These are phyloP conservation scores for Anoplolepis gracilipes DNA, from an alignment of 1,140 invertebrate genomes.

Conservation along the genomic window DNA sequence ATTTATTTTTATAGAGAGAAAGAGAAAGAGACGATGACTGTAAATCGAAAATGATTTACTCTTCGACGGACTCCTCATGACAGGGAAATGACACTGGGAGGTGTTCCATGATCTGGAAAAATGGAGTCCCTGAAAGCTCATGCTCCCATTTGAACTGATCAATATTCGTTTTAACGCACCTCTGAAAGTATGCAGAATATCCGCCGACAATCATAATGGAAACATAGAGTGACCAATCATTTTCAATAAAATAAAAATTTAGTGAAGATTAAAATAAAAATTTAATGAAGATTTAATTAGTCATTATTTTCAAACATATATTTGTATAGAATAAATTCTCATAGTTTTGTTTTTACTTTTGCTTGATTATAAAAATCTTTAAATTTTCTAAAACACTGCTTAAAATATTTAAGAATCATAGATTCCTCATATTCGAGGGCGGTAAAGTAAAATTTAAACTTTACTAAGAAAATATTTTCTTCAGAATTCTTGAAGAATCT, in stretches of 20 bases:
- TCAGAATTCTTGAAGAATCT: background rate
- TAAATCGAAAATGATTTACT: slow-evolving; percentile 24
- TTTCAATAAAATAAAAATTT: background rate
- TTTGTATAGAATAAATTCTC: background rate
- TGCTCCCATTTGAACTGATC: slow-evolving; percentile 47
- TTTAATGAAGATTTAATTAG: background rate
- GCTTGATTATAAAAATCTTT: background rate
- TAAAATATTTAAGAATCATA: background rate
- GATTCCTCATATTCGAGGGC: background rate
- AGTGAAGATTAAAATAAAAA: background rate
- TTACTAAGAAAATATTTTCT: slow-evolving; percentile 1
- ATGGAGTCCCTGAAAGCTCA: slow-evolving; percentile 51
- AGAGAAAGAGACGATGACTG: background rate
- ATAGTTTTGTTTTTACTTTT: background rate
- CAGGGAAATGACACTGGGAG: slow-evolving; percentile 45
- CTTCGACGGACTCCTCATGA: background rate
- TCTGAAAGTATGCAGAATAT: slow-evolving; percentile 3
- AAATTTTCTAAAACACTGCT: background rate
- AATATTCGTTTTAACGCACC: slow-evolving; percentile 47
- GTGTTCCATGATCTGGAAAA: slow-evolving; percentile 69
- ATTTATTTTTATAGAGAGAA: slow-evolving; percentile 18
- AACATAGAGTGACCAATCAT: background rate
- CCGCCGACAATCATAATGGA: slow-evolving; percentile 43
- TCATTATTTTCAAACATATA: background rate
- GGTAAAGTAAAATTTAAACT: background rate